Percentiles rank a stretch among this genome's conserved stretches.
Conservation (phyloP, 2,888 invertebrate species). For the Pyrocoelia pectoralis region DNA sequence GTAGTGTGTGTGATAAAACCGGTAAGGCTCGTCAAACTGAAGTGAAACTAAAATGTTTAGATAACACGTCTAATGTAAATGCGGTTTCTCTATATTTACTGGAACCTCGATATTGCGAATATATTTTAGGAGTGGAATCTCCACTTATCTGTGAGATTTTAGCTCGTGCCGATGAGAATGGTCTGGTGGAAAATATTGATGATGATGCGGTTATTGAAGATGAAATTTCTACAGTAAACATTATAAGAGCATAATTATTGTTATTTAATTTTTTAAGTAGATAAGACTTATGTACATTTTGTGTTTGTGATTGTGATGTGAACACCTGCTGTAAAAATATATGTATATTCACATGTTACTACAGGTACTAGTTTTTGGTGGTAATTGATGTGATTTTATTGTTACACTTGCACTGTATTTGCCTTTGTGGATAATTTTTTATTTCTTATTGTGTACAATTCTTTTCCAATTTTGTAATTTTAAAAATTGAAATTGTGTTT, state of each 20-base stretch:
- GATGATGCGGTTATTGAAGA: constrained; percentile 40
- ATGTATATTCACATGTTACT: too few relatives aligned
- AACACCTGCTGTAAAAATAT: neutral
- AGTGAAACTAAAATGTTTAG: constrained; percentile 81
- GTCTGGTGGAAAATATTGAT: constrained; percentile 64
- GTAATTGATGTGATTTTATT: too few relatives aligned
- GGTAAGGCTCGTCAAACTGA: constrained; percentile 83
- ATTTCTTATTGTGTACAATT: too few relatives aligned
- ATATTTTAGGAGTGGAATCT: constrained; percentile 94
- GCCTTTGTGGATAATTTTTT: too few relatives aligned
- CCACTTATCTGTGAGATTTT: constrained; percentile 88
- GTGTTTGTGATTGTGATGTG: neutral
- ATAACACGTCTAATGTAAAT: constrained; percentile 75
- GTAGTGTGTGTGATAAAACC: constrained; percentile 87
- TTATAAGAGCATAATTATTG: constrained; percentile 23
- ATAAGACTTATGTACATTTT: constrained; percentile 7
- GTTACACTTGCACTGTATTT: too few relatives aligned
- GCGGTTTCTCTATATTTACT: constrained; percentile 87
- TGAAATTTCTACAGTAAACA: constrained; percentile 38
- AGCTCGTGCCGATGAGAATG: constrained; percentile 81
- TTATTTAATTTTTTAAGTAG: constrained; percentile 18
- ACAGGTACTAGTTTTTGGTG: too few relatives aligned
- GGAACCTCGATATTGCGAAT: constrained; percentile 93
- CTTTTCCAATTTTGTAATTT: too few relatives aligned
- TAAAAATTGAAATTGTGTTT: too few relatives aligned